Conservation (phyloP, 2,888 invertebrate species). For the Gymnosoma rotundatum region DNA sequence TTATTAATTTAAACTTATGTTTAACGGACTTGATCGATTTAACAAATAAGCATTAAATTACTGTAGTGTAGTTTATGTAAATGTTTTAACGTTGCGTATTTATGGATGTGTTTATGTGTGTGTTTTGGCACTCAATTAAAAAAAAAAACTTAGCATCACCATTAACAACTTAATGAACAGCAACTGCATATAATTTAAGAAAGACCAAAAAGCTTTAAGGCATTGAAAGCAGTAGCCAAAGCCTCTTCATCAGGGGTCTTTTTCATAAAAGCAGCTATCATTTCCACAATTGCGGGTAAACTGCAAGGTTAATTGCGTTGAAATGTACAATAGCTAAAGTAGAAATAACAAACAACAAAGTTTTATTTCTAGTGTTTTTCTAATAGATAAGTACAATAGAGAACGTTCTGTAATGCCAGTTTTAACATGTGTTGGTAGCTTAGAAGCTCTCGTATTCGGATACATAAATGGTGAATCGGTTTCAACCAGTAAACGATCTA, state of each 20-base stretch:
- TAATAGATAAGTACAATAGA: slow-evolving; percentile 76
- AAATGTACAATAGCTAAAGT: slow-evolving; percentile 92
- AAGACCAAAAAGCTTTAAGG: slow-evolving; percentile 93
- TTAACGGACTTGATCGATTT: background rate
- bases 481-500: slow-evolving; percentile 93
- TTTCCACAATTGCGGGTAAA: slow-evolving; percentile 94
- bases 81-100: slow-evolving; percentile 28
- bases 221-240: slow-evolving; percentile 94
- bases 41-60: slow-evolving; percentile 13
- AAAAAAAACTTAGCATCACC: slow-evolving; percentile 51
- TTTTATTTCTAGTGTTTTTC: background rate
- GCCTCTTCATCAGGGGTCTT: slow-evolving; percentile 95
- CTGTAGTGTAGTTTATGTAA: background rate
- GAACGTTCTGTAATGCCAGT: slow-evolving; percentile 93
- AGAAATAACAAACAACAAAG: background rate
- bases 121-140: slow-evolving; percentile 63
- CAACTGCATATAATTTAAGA: slow-evolving; percentile 83
- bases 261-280: slow-evolving; percentile 95
- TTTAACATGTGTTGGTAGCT: slow-evolving; percentile 93
- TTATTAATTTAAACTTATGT: too few species aligned
- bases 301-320: slow-evolving; percentile 98
- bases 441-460: slow-evolving; percentile 96
- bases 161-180: slow-evolving; percentile 35
- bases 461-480: slow-evolving; percentile 98
- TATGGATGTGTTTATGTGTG: slow-evolving; percentile 41